Evolutionary conservation across 2,888 invertebrate genomes (phyloP), one percentile per base, ranked within the genome.

Genomic region (Andrena bucephala): DNA sequence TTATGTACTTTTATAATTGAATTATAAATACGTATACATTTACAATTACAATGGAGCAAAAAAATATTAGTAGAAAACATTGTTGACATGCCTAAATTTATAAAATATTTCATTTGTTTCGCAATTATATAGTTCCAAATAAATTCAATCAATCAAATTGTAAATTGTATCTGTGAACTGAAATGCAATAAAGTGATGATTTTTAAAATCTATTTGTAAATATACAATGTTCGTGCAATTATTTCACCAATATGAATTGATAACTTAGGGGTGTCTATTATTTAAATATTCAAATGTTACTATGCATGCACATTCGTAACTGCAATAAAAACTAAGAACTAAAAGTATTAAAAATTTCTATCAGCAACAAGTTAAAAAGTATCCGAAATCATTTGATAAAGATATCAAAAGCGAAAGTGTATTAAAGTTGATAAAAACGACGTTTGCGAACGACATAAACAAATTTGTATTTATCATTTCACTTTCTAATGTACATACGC

Each of bases 61-160:
- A 20, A 48, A 16, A 16, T 6, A 59, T 59, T 50, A n/a, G 8
- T 52, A 20, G 8, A 52, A 52, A 52, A 52, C 8, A 52, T 52
- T 57, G 7, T 54, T 10, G n/a, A 10, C 13, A 42, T 33, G 31
- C 31, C 29, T 8, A 10, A 20, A 42, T 10, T 10, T 5, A 66
- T 20, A 33, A 54, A 54, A 7, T 57, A 57, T 27, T 57, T 57
- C 0, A 57, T 54, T 20, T 54, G 2, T 57, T 8, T 20, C 1
- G 24, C 4, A n/a, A 13, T 57, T 24, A 10, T 24, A 57, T 20
- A 57, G 33, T 10, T 50, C 1, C 20, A 42, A 48, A 62, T 29
- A 27, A 27, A 52, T 36, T 13, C 2, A 48, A 52, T 54, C 63
- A 78, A 69, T 78, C 33, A 13, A 67, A 62, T 54, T 24, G 42